phyloP scores from a whole-genome alignment of 2,113 vertebrate species.

The Catharus fuscescens region DNA sequence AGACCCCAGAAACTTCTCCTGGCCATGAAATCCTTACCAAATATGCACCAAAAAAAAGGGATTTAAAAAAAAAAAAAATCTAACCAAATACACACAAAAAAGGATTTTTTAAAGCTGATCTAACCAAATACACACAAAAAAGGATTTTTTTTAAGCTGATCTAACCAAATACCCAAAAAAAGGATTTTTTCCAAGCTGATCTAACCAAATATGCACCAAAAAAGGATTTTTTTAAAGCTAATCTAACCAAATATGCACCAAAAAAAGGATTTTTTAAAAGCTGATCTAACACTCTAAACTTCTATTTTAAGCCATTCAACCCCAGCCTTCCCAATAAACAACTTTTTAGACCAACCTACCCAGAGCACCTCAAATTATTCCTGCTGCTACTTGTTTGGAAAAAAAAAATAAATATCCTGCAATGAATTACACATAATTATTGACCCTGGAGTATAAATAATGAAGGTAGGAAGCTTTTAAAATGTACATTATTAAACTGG shows the following conservation, averaged over 20 bases:
- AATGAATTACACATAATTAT: conserved; percentile 20
- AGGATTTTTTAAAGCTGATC: no score
- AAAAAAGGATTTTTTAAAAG: neutral
- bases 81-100: no score
- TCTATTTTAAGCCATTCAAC: neutral
- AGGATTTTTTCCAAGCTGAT: no score
- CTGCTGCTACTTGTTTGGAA: neutral
- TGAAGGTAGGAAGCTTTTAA: conserved; percentile 39
- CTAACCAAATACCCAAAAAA: no score
- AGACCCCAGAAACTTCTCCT: neutral
- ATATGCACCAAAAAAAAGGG: neutral
- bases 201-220: neutral
- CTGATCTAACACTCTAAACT: neutral
- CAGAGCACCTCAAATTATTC: neutral
- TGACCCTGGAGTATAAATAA: conserved; percentile 27
- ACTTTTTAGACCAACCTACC: neutral
- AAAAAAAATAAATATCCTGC: neutral
- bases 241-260: neutral
- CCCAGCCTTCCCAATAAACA: neutral
- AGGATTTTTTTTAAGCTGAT: neutral
- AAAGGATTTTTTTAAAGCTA: no score
- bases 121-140: accelerated
- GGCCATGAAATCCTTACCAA: neutral
- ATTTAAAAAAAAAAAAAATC: no score
- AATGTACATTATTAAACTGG: neutral